These are phyloP conservation scores for Micrasema longulum DNA, from an alignment of 1,140 invertebrate genomes.

Conservation along the genomic window DNA sequence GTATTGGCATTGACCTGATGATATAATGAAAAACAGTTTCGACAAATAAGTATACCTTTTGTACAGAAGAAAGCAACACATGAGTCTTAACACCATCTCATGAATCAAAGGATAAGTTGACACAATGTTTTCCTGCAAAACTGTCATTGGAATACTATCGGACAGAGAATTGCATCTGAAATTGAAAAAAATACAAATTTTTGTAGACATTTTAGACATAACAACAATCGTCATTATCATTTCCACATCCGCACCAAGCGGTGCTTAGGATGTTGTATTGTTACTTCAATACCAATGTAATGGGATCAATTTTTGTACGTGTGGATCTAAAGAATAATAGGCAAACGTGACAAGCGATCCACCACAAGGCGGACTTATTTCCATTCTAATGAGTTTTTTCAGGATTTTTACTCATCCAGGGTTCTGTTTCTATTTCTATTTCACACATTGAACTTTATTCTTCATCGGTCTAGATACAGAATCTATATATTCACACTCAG, in stretches of 20 bases:
- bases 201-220: background rate
- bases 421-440: no score
- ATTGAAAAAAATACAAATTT: background rate
- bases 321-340: background rate
- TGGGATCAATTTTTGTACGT: background rate
- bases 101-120: constrained; percentile 41
- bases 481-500: no score
- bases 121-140: constrained; percentile 34
- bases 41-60: constrained; percentile 33
- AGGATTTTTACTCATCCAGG: no score
- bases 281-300: no score
- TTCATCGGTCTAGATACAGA: no score
- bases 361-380: background rate
- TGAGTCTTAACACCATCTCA: constrained; percentile 35
- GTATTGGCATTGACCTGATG: background rate
- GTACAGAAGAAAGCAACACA: constrained; percentile 35
- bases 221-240: background rate
- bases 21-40: background rate
- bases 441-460: no score
- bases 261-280: no score
- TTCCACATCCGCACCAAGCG: no score
- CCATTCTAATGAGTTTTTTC: background rate
- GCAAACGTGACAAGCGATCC: background rate
- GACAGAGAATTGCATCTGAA: constrained; percentile 26
- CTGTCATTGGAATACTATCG: background rate